phyloP scores from a whole-genome alignment of 2,797 vertebrate genomes.

The Hemibagrus guttatus region DNA sequence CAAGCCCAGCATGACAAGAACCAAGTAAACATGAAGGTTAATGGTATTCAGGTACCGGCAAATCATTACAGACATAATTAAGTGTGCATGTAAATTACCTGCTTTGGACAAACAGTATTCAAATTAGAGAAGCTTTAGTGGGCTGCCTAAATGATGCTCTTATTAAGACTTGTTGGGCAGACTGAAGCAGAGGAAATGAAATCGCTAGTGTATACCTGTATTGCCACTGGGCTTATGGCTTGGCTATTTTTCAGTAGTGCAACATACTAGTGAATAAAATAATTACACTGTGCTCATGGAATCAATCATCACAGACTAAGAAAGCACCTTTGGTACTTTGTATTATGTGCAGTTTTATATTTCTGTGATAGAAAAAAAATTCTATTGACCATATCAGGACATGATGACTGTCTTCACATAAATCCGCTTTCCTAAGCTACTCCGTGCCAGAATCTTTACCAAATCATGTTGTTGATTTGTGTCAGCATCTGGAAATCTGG shows the following conservation, averaged over 20 bases:
- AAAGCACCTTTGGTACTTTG: slow-evolving; percentile 18
- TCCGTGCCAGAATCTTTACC: not conserved
- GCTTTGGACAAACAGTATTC: slow-evolving; percentile 52
- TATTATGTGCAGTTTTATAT: not conserved
- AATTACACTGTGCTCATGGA: slow-evolving; percentile 17
- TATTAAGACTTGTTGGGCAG: slow-evolving; percentile 17
- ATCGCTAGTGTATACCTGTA: not conserved
- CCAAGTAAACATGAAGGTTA: slow-evolving; percentile 42
- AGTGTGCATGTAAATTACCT: slow-evolving; percentile 60
- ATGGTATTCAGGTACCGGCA: slow-evolving; percentile 42
- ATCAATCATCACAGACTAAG: slow-evolving; percentile 17
- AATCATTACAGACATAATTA: slow-evolving; percentile 57
- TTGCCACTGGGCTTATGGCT: not conserved
- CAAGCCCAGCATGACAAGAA: slow-evolving; percentile 42
- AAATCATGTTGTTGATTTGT: not conserved
- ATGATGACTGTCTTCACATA: not conserved
- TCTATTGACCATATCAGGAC: not conserved
- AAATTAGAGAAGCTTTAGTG: slow-evolving; percentile 37
- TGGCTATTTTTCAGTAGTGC: slow-evolving; percentile 32
- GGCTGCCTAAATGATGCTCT: slow-evolving; percentile 14
- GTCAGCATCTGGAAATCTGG: not conserved
- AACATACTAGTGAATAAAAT: slow-evolving; percentile 34
- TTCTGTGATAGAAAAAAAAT: not conserved
- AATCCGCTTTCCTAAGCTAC: not conserved
- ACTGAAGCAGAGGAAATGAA: slow-evolving; percentile 14